These are phyloP conservation scores for Cinclus mexicanus DNA, from an alignment of 2,113 vertebrate genomes.

Conservation along the genomic window DNA sequence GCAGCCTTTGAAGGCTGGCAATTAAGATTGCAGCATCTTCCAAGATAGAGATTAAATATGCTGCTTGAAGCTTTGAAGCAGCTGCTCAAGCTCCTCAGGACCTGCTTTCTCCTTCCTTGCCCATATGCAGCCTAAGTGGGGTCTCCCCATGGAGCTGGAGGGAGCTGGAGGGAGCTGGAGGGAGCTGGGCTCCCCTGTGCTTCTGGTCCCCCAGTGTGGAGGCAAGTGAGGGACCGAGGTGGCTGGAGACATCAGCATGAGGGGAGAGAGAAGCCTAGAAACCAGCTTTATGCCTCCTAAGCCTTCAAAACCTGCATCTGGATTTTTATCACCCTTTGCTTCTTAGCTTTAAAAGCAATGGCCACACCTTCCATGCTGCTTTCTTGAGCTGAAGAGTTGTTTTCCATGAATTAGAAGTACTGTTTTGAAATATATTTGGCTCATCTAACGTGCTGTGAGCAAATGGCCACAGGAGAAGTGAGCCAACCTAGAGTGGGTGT, in stretches of 20 bases:
- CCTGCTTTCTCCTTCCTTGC: background rate
- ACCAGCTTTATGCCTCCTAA: background rate
- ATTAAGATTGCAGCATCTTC: background rate
- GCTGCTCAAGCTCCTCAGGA: background rate
- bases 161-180: background rate
- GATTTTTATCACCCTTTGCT: background rate
- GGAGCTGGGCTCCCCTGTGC: background rate
- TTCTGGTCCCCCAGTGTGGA: accelerated
- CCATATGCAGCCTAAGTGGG: background rate
- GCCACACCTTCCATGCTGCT: background rate
- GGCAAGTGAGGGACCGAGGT: background rate
- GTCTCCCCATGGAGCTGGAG: background rate
- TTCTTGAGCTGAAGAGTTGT: background rate
- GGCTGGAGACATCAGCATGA: background rate
- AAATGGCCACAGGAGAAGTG: background rate
- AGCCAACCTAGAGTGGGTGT: background rate
- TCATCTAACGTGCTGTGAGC: background rate
- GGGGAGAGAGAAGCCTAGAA: background rate
- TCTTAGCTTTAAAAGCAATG: background rate
- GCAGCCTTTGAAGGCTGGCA: background rate
- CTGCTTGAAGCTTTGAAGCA: background rate
- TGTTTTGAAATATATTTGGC: background rate
- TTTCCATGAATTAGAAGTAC: background rate
- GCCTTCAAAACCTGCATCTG: background rate
- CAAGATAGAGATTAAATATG: background rate